These are phyloP conservation scores for Cyprinodon tularosa DNA, from an alignment of 2,113 vertebrate species.

Conservation along the genomic window DNA sequence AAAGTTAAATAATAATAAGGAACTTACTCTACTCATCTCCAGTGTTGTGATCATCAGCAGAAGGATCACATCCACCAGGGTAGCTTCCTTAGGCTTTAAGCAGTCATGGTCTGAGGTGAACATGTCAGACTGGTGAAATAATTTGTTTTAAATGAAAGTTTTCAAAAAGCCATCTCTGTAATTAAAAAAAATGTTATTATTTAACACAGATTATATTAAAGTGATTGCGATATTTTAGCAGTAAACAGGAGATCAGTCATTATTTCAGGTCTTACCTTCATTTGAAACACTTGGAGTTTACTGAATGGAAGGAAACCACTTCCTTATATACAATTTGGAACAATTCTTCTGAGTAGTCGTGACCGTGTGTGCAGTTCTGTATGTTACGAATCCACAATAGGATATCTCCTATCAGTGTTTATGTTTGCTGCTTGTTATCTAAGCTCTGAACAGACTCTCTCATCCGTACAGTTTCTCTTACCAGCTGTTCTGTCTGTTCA, in stretches of 20 bases:
- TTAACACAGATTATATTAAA: neutral
- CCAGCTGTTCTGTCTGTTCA: neutral
- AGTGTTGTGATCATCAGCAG: neutral
- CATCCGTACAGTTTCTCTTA: neutral
- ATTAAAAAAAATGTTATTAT: neutral
- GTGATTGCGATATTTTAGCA: neutral
- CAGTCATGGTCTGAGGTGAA: neutral
- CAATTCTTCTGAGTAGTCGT: neutral
- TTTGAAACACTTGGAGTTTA: neutral
- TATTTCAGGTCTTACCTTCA: constrained; percentile 12
- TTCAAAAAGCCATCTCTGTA: neutral
- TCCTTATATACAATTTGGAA: neutral
- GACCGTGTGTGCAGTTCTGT: neutral
- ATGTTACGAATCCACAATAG: neutral
- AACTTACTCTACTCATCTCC: constrained; percentile 8
- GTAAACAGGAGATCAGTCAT: neutral
- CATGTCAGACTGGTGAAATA: neutral
- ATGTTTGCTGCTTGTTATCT: neutral
- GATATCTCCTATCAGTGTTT: neutral
- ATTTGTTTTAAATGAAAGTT: neutral
- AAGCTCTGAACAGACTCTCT: neutral
- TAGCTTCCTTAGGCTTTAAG: neutral
- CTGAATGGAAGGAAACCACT: neutral
- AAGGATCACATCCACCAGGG: constrained; percentile 5
- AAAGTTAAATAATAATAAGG: neutral